Percentiles rank a stretch among this genome's conserved stretches.
Evolutionary conservation across 2,113 vertebrate species (phyloP).

Genomic region (Ciconia boyciana): DNA sequence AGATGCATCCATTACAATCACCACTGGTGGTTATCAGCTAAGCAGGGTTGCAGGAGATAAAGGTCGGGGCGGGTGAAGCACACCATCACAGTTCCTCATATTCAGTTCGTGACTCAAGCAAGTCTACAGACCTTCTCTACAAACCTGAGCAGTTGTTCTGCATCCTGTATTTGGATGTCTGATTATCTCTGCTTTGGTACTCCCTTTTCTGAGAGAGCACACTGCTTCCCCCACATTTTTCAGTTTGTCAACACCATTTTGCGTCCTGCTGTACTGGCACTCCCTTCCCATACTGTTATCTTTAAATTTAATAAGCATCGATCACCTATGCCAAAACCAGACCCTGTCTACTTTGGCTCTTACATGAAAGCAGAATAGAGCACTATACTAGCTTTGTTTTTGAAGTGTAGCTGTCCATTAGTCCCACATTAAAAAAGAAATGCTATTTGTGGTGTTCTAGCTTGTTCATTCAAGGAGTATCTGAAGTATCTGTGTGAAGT

Average conservation of each 20-base stretch:
- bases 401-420: not conserved
- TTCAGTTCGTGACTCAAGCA: not conserved
- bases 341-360: not conserved
- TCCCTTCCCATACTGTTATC: not conserved
- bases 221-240: fast-evolving
- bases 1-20: too few species aligned
- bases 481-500: not conserved
- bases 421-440: not conserved
- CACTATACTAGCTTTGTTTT: fast-evolving
- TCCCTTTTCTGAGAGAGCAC: fast-evolving
- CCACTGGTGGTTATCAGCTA: too few species aligned
- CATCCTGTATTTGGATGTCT: not conserved
- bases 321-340: not conserved
- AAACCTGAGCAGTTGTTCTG: not conserved
- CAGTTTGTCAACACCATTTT: not conserved
- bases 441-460: not conserved
- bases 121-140: not conserved
- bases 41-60: too few species aligned
- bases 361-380: not conserved
- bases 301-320: not conserved
- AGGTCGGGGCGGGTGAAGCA: too few species aligned
- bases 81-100: not conserved
- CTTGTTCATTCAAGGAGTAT: not conserved
- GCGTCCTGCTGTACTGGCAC: not conserved
- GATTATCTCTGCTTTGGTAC: not conserved